Base-by-base conservation (phyloP, 2,113 vertebrate genomes). In the Pardalotus punctatus region DNA sequence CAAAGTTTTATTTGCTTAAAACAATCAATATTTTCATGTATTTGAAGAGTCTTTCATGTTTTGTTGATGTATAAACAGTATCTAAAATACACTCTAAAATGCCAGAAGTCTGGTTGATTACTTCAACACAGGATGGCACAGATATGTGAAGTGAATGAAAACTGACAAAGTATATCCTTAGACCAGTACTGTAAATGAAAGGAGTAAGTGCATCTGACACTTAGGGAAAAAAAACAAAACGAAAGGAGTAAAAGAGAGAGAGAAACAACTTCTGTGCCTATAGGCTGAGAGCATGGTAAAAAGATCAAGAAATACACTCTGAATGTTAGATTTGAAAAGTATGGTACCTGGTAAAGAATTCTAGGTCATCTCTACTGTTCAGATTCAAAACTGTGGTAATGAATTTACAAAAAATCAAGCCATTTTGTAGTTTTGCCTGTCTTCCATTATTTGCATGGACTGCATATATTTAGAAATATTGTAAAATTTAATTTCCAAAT, bases 171-270 rank as follows among this genome's bases (percentile, higher is more conserved):
- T 48, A 11, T 45, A 66, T 89, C 61, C 33, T 64, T 81, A 81
- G 40, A 76, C 48, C 29, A 60, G 29, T 62, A 48, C 9, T 67
- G 25, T 58, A 89, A 89, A 64, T 54, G 25, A 78, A 87, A 90
- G 35, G 60, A 81, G 10, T 9, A 81, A 70, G 5, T 14, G 9
- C 7, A 47, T 60, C 24, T 93, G 69, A 65, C 21, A 21, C 40
- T 27, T 9, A 42, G 21, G 5, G 0, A 1, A 14, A 22, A 35
- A 36, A 36, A 25, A 28, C 10, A 9, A 29, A 10, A 16, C 20
- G 11, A 12, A 38, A 5, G 42, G 42, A 24, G 17, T 28, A 25
- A 4, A 11, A 7, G 18, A 14, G 21, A 23, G 31, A 25, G 3
- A 29, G 1, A 53, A 4, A 54, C 0, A 69, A 20, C 8, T 36